Percentiles rank a stretch among this genome's conserved stretches.
phyloP scores from a whole-genome alignment of 1,140 invertebrate genomes.

The Hyposmocoma kahamanoa region DNA sequence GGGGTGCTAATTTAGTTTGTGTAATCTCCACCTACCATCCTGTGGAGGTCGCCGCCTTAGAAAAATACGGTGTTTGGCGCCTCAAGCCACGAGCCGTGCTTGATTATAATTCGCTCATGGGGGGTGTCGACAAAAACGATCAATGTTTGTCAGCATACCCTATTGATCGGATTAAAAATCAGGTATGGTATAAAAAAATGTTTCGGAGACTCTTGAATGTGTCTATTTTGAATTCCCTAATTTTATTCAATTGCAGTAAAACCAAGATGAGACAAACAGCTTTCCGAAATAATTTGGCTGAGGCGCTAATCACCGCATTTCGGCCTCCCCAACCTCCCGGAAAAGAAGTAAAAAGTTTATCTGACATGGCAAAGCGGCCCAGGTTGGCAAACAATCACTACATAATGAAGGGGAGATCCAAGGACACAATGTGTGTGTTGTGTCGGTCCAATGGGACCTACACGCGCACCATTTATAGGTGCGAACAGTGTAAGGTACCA shows the following conservation, averaged over 20 bases:
- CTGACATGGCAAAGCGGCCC: too few relatives aligned
- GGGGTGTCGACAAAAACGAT: slow-evolving; percentile 29
- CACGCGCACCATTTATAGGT: too few relatives aligned
- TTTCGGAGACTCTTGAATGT: slow-evolving; percentile 16
- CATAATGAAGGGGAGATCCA: too few relatives aligned
- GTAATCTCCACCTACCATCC: slow-evolving; percentile 24
- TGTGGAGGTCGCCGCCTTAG: slow-evolving; percentile 10
- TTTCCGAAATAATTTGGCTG: too few relatives aligned
- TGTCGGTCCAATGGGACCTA: too few relatives aligned
- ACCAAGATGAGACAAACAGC: too few relatives aligned
- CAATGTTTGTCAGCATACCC: slow-evolving; percentile 19
- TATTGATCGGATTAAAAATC: slow-evolving; percentile 15
- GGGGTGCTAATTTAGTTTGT: slow-evolving; percentile 19
- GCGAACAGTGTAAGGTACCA: too few relatives aligned
- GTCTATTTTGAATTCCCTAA: not conserved
- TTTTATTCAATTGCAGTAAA: not conserved
- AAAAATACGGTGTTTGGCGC: slow-evolving; percentile 6
- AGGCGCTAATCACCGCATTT: too few relatives aligned
- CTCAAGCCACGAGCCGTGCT: slow-evolving; percentile 23
- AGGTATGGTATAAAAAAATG: slow-evolving; percentile 23
- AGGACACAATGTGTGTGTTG: too few relatives aligned
- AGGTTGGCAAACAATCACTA: too few relatives aligned
- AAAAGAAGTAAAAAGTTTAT: too few relatives aligned
- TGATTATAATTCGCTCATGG: slow-evolving; percentile 34
- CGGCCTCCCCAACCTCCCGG: too few relatives aligned